phyloP scores from a whole-genome alignment of 2,797 vertebrate genomes.

The Microhierax caerulescens region DNA sequence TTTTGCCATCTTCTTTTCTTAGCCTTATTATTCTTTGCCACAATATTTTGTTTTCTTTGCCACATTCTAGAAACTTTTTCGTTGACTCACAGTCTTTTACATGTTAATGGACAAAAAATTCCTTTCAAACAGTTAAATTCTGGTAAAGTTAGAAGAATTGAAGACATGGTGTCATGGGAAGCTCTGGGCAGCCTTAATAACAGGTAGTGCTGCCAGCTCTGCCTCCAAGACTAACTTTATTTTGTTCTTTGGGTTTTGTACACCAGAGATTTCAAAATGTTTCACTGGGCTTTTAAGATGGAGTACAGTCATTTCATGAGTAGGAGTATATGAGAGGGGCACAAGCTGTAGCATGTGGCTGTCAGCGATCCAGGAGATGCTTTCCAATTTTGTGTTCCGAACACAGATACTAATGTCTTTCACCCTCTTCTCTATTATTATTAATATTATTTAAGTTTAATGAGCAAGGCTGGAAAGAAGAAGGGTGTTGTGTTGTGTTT shows the following conservation, averaged over 20 bases:
- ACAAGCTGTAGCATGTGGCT: not conserved
- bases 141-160: not conserved
- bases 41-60: not conserved
- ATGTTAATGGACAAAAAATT: not conserved
- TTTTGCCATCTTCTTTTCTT: not conserved
- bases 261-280: not conserved
- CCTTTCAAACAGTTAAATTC: not conserved
- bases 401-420: not conserved
- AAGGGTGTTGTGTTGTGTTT: not conserved
- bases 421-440: not conserved
- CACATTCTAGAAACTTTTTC: not conserved
- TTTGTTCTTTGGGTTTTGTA: not conserved
- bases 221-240: not conserved
- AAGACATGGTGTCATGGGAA: not conserved
- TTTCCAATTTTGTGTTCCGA: not conserved
- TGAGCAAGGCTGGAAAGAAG: not conserved
- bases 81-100: not conserved
- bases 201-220: not conserved
- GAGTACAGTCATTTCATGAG: not conserved
- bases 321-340: not conserved
- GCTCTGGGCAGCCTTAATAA: not conserved
- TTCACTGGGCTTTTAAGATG: not conserved
- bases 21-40: not conserved
- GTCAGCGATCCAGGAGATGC: not conserved
- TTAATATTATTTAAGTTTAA: not conserved